These are phyloP conservation scores for Actinemys pallida DNA, from an alignment of 2,113 vertebrate species.

Conservation along the genomic window DNA sequence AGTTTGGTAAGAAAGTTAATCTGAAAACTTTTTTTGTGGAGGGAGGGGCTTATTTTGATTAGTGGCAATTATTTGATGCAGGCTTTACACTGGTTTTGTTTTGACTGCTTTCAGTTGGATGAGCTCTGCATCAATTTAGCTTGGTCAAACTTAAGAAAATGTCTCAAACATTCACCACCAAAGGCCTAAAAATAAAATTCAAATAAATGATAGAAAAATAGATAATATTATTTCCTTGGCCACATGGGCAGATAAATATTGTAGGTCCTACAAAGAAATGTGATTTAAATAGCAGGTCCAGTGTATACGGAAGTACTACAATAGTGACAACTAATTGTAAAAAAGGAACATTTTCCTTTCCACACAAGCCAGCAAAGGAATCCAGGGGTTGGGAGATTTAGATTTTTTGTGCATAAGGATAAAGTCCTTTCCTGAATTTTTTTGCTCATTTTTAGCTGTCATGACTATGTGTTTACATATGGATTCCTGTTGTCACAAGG, in stretches of 20 bases:
- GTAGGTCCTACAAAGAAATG: background rate
- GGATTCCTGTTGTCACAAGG: conserved; percentile 26
- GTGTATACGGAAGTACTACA: background rate
- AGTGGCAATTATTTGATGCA: conserved; percentile 10
- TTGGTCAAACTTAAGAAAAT: background rate
- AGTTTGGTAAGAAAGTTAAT: conserved; percentile 69
- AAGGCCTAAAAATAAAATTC: background rate
- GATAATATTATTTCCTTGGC: background rate
- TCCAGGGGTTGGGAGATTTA: background rate
- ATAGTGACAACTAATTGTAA: background rate
- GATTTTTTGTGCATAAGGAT: background rate
- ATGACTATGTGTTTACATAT: conserved; percentile 30
- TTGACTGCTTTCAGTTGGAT: background rate
- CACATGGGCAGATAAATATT: background rate
- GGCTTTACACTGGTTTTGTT: conserved; percentile 44
- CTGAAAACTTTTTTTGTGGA: conserved; percentile 32
- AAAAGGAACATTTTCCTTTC: background rate
- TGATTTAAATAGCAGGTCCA: background rate
- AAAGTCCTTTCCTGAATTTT: conserved; percentile 43
- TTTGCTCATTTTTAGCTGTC: conserved; percentile 36
- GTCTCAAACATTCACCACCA: background rate
- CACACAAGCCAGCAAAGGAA: background rate
- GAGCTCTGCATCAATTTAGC: background rate
- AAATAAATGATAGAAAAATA: background rate
- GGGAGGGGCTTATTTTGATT: conserved; percentile 28